phyloP scores from a whole-genome alignment of 2,113 vertebrate species.

The Dasyurus viverrinus region DNA sequence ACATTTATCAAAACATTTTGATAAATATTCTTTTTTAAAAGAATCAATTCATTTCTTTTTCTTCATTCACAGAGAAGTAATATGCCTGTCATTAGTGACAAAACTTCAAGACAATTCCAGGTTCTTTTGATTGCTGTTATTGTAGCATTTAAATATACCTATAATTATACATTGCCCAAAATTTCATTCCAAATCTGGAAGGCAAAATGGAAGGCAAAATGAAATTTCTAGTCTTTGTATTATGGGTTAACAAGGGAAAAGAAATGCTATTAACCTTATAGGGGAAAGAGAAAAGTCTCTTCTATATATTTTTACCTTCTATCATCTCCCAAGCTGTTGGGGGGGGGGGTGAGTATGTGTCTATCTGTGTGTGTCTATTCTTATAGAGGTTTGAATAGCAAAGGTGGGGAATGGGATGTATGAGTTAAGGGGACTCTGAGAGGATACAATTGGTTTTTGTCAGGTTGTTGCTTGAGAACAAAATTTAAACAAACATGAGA shows the following conservation, averaged over 20 bases:
- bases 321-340: not conserved
- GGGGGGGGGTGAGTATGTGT: accelerated
- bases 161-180: not conserved
- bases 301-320: not conserved
- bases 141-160: not conserved
- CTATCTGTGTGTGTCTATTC: accelerated
- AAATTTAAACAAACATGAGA: not conserved
- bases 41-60: not conserved
- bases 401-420: not conserved
- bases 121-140: not conserved
- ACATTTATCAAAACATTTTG: not conserved
- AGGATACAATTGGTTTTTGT: not conserved
- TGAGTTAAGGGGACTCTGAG: not conserved
- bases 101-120: not conserved
- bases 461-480: not conserved
- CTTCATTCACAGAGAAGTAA: not conserved
- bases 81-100: not conserved
- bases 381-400: not conserved
- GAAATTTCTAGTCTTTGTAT: conserved; percentile 20
- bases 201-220: conserved; percentile 23
- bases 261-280: conserved; percentile 25
- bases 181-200: not conserved
- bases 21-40: not conserved
- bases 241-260: conserved; percentile 45
- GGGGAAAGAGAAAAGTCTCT: not conserved